These are phyloP conservation scores for Oedothorax gibbosus DNA, from an alignment of 1,140 invertebrate genomes.

Conservation along the genomic window DNA sequence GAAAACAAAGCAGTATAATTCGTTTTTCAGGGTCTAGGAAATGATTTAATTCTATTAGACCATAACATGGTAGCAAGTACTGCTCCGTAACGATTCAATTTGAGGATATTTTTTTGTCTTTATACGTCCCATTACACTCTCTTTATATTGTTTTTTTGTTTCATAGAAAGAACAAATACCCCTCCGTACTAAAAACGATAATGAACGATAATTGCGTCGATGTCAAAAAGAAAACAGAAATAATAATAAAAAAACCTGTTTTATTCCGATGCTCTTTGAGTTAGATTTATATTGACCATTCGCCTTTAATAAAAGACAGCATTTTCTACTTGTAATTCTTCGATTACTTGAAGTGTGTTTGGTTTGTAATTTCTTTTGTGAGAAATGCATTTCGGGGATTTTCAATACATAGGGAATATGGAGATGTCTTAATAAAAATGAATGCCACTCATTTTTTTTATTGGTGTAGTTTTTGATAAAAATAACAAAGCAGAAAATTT, in stretches of 20 bases:
- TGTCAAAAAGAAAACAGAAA: slow-evolving; percentile 27
- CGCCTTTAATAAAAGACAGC: neutral
- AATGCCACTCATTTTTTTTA: neutral
- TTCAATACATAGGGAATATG: neutral
- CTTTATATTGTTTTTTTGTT: slow-evolving; percentile 25
- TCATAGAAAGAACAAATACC: slow-evolving; percentile 33
- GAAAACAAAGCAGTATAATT: neutral
- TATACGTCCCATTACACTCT: slow-evolving; percentile 11
- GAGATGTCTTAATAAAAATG: neutral
- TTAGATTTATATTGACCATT: slow-evolving; percentile 16
- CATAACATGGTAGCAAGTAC: slow-evolving; percentile 34
- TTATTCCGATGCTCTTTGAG: slow-evolving; percentile 11
- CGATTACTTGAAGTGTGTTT: slow-evolving; percentile 14
- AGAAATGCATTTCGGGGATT: slow-evolving; percentile 9
- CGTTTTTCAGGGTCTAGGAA: slow-evolving; percentile 24
- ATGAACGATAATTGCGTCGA: slow-evolving; percentile 48
- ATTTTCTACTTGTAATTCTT: slow-evolving; percentile 18
- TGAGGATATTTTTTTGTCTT: slow-evolving; percentile 6
- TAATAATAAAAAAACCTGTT: neutral
- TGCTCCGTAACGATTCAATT: slow-evolving; percentile 45
- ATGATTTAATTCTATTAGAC: slow-evolving; percentile 49
- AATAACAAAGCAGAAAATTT: too few relatives aligned
- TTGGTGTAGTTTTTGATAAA: neutral
- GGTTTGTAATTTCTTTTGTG: slow-evolving; percentile 10
- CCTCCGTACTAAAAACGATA: slow-evolving; percentile 44